Base-by-base conservation (phyloP, 2,888 invertebrate genomes). In the Lysandra bellargus region DNA sequence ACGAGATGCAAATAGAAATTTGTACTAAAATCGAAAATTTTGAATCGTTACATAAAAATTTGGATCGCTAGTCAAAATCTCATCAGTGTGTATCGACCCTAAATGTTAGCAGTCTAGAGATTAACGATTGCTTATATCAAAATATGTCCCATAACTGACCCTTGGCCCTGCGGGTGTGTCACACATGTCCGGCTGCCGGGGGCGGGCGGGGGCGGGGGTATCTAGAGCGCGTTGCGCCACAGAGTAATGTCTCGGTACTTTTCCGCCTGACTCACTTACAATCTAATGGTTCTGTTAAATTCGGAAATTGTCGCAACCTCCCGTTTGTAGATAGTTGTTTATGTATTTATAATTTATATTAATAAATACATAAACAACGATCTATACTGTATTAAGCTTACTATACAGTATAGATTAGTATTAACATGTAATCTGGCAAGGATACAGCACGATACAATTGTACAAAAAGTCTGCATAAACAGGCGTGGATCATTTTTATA, bases 221-320 rank as follows among this genome's bases (percentile, higher is more conserved):
- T 69, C 69, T 69, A 69, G 69, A 69, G 69, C 69, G 69, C 12
- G 17, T 69, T 69, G 69, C 69, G 37, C 33, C 69, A 69, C 33
- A 37, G 12, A 64, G 61, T 61, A 61, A 61, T 23, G 64, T 33
- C 33, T 33, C 33, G 69, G 69, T 69, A 69, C 69, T 37, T 69
- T 69, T 69, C 69, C 33, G 17, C 5, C 14, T 69, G 69, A 69
- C 14, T 69, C 69, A 69, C 33, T 37, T 69, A 69, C 69, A 69
- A 12, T 69, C 69, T 69, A 69, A 69, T 69, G 17, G 33, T 37
- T 33, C 33, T 14, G 69, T 30, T 69, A 33, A 33, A 69, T 69
- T 69, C 69, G 69, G 69, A 69, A 37, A 37, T 17, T 69, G 69
- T 69, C 33, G 69, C 69, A 69, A 69, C 33, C 33, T 33, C 23